Evolutionary conservation across 2,797 vertebrate genomes (phyloP).

Genomic region (Limosa lapponica): DNA sequence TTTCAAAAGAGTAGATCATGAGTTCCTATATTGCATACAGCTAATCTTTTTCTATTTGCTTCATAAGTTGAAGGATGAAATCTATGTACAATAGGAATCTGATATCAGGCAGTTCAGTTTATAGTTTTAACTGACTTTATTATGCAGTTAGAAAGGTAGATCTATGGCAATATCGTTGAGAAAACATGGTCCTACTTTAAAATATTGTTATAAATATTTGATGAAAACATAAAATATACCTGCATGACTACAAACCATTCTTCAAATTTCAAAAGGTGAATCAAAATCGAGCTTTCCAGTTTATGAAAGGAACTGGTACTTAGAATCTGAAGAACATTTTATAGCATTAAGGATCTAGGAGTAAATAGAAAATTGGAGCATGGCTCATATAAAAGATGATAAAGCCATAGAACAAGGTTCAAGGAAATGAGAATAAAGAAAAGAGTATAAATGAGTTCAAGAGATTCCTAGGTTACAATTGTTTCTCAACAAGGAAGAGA

Average conservation of each 20-base stretch:
- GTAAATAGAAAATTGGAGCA: constrained; percentile 36
- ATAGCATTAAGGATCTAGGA: neutral
- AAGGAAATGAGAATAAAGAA: constrained; percentile 11
- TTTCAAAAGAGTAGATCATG: neutral
- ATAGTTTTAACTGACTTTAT: neutral
- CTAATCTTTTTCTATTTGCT: neutral
- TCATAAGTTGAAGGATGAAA: neutral
- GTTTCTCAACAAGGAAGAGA: constrained; percentile 57
- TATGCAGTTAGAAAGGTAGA: neutral
- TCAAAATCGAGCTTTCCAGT: neutral
- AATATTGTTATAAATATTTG: neutral
- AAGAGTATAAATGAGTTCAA: constrained; percentile 31
- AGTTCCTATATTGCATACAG: neutral
- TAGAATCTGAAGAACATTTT: neutral
- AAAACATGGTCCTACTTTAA: neutral
- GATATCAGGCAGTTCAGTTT: neutral
- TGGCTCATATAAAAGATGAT: neutral
- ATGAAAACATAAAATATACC: neutral
- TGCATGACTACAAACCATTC: neutral
- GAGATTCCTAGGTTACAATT: constrained; percentile 15
- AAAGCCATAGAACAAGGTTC: neutral
- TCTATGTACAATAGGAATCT: neutral
- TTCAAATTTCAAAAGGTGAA: neutral
- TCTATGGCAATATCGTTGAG: neutral
- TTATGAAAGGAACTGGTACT: neutral